A percentile compares a stretch with the other conserved stretches of the same genome.
Conservation (phyloP, 2,113 vertebrate species). For the Dicaeum eximium region DNA sequence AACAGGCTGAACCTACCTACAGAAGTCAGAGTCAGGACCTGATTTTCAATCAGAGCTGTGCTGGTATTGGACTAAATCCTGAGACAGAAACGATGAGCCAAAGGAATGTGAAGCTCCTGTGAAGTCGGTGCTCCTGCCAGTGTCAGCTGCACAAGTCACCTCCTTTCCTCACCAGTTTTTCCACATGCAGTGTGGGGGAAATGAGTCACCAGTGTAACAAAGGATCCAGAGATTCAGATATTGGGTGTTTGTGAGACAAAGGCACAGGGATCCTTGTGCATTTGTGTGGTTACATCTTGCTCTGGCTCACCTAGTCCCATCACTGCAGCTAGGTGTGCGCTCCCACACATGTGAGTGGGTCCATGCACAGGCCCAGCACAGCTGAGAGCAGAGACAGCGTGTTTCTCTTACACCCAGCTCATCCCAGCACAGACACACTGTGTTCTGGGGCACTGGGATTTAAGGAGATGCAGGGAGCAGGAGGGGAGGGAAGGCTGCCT, state of each 20-base stretch:
- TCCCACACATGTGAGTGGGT: neutral
- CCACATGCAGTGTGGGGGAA: accelerated
- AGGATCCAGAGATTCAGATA: neutral
- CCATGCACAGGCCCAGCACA: neutral
- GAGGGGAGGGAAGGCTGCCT: constrained; percentile 59
- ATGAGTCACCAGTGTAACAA: neutral
- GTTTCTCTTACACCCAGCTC: neutral
- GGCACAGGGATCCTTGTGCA: neutral
- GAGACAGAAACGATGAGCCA: neutral
- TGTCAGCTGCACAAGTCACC: accelerated
- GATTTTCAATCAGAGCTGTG: neutral
- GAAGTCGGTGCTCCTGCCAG: neutral
- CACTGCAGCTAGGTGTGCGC: neutral
- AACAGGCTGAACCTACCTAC: neutral
- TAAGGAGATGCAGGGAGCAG: constrained; percentile 24
- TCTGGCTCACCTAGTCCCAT: neutral
- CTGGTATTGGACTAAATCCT: neutral
- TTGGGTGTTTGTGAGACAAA: neutral
- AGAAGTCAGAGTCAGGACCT: neutral
- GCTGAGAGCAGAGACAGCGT: accelerated
- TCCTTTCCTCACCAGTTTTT: neutral
- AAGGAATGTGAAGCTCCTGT: neutral
- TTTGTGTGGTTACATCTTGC: neutral
- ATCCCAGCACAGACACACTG: neutral
- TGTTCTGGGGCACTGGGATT: constrained; percentile 28